Evolutionary conservation across 2,888 invertebrate species (phyloP), one percentile per base, ranked within the genome.

Genomic region (Endomychus coccineus): DNA sequence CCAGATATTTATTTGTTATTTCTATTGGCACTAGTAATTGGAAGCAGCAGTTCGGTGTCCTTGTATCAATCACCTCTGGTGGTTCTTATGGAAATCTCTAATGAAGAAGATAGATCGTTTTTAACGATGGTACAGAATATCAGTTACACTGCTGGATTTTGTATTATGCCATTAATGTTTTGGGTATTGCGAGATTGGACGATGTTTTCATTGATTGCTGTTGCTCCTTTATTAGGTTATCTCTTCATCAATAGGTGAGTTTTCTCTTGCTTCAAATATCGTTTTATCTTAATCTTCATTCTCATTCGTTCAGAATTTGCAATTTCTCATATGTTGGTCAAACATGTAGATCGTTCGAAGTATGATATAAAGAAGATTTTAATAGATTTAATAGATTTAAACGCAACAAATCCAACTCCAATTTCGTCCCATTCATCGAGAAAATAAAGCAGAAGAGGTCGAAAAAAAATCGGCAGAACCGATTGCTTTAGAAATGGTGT

Each of bases 21-120:
- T 46, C 50, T 69, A 34, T 50, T 66, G 31, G 60, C 65, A 36
- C 58, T 62, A 29, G 52, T 70, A 28, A 43, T 72, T 12, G 67
- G 69, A n/a, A 65, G 65, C 36, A 48, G 71, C 16, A 59, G 70
- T 19, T 61, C 67, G 5, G 67, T 67, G 40, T 62, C 69, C 29
- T 59, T 70, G 10, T 70, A 69, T 46, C 68, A 69, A 52, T 61
- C 71, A 33, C 68, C 71, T 7, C 56, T 71, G 40, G 66, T 73
- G 41, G 65, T 71, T 41, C 67, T 69, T 39, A 71, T 73, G 68
- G 74, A 74, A 61, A 70, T 71, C 49, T 70, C 71, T 2, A 61
- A 66, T 48, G 64, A 65, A 36, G 65, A 70, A 48, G 66, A 69
- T 50, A 62, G 72, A 42, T 69, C 71, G 35, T 59, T 61, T 14